A percentile compares a stretch with the other conserved stretches of the same genome.
These are phyloP conservation scores for Pontoporia blainvillei DNA, from an alignment of 2,113 vertebrate genomes.

Conservation along the genomic window DNA sequence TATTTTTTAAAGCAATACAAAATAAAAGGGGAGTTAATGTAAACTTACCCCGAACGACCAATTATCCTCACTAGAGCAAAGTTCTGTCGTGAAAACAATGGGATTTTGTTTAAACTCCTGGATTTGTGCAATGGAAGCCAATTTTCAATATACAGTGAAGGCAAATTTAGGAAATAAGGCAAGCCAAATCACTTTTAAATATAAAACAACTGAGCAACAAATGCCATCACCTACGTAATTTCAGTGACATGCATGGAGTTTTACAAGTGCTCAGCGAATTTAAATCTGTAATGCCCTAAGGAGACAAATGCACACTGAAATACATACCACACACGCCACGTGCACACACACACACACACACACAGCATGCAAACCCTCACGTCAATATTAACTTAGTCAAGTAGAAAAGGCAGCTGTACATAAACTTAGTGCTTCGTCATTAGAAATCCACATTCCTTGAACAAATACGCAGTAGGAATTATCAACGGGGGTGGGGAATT, in stretches of 20 bases:
- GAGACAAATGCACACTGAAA: not conserved
- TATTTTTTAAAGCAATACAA: not conserved
- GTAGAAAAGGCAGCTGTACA: conserved; percentile 7
- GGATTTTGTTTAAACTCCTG: not conserved
- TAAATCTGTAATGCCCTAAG: not conserved
- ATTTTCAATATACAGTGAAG: not conserved
- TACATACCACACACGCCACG: not conserved
- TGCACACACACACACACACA: not conserved
- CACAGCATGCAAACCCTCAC: not conserved
- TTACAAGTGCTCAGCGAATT: not conserved
- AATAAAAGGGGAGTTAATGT: not conserved
- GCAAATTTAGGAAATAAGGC: conserved; percentile 28
- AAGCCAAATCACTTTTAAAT: not conserved
- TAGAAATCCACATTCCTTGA: not conserved
- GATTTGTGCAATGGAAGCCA: not conserved
- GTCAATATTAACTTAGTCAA: not conserved
- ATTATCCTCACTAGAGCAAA: not conserved
- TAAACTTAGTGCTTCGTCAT: not conserved
- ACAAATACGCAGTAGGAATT: not conserved
- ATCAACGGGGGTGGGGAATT: not conserved
- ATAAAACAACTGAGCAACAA: conserved; percentile 25
- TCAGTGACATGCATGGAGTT: not conserved
- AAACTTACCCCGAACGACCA: not conserved
- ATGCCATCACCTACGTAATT: not conserved
- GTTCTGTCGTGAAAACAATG: not conserved